Evolutionary conservation across 2,888 invertebrate genomes (phyloP).

Genomic region (Labia minor): DNA sequence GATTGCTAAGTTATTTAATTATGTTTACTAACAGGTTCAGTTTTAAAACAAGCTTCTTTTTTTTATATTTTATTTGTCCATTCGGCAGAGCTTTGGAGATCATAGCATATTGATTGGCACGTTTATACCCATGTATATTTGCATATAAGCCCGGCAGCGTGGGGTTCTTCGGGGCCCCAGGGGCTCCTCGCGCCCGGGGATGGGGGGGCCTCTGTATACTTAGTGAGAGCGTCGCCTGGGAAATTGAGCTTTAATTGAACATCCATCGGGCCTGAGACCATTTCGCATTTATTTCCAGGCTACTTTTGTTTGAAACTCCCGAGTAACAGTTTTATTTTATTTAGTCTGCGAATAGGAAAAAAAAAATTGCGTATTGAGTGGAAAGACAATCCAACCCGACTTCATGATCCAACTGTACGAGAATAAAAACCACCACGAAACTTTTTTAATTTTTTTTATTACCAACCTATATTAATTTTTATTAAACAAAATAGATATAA

Average conservation of each 20-base stretch:
- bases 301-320: too few relatives aligned
- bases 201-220: neutral
- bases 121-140: conserved; percentile 4
- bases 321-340: too few relatives aligned
- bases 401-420: too few relatives aligned
- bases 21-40: conserved; percentile 8
- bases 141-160: neutral
- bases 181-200: neutral
- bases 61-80: conserved; percentile 1
- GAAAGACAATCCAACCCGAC: too few relatives aligned
- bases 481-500: too few relatives aligned
- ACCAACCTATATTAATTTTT: too few relatives aligned
- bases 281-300: too few relatives aligned
- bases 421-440: too few relatives aligned
- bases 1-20: conserved; percentile 1
- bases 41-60: neutral
- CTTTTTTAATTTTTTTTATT: too few relatives aligned
- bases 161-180: neutral
- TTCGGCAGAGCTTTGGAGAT: neutral
- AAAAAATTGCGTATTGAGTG: too few relatives aligned
- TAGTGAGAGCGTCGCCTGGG: neutral
- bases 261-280: neutral
- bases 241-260: conserved; percentile 13
- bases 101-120: conserved; percentile 8
- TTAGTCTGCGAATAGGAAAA: too few relatives aligned